Conservation (phyloP, 2,888 invertebrate genomes). For the Acanthosepion lycidas region DNA sequence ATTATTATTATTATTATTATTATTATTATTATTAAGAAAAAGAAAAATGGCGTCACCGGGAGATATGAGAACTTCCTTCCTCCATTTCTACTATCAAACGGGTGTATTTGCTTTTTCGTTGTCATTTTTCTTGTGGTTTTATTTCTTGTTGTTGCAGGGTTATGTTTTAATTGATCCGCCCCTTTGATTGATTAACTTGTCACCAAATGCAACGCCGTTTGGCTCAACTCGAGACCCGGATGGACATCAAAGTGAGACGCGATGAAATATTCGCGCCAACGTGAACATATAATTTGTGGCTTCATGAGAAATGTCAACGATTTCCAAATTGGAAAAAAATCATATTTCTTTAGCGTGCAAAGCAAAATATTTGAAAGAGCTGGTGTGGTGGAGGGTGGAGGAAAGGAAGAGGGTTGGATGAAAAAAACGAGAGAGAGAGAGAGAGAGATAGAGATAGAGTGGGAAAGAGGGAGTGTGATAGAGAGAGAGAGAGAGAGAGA, state of each 20-base stretch:
- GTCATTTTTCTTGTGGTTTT: no score
- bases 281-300: constrained; percentile 22
- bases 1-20: background rate
- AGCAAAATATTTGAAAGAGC: background rate
- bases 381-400: background rate
- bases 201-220: background rate
- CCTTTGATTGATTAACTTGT: constrained; percentile 13
- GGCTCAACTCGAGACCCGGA: constrained; percentile 22
- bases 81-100: background rate
- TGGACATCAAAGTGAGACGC: background rate
- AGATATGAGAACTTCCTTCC: constrained; percentile 33
- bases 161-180: constrained; percentile 17
- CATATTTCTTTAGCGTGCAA: background rate
- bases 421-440: background rate
- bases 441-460: background rate
- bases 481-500: background rate
- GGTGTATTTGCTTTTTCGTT: background rate
- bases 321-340: background rate
- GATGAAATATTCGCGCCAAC: constrained; percentile 5
- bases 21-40: background rate
- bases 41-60: background rate
- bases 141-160: no score
- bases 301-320: constrained; percentile 33
- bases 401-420: background rate
- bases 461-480: no score